Conservation (phyloP, 2,797 vertebrate genomes). For the Spondyliosoma cantharus region DNA sequence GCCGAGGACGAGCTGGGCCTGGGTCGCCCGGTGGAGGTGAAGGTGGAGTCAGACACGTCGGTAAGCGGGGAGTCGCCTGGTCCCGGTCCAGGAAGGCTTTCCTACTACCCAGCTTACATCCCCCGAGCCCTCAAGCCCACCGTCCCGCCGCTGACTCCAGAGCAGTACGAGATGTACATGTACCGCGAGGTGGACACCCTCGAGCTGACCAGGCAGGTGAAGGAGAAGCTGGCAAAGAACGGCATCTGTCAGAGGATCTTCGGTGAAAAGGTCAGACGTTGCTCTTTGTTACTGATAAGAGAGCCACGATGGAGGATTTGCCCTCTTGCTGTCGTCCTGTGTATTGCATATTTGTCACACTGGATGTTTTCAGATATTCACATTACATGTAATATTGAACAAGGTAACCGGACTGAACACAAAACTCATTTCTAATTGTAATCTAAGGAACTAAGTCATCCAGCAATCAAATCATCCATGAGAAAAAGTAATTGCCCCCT, state of each 20-base stretch:
- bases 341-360: not conserved
- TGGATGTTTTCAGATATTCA: slow-evolving; percentile 22
- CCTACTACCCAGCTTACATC: slow-evolving; percentile 92
- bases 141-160: slow-evolving; percentile 94
- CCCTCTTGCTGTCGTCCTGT: not conserved
- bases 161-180: slow-evolving; percentile 99
- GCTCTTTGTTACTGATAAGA: not conserved
- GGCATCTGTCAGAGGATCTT: slow-evolving; percentile 99
- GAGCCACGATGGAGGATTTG: not conserved
- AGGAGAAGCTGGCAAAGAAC: slow-evolving; percentile 98
- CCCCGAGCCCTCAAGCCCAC: slow-evolving; percentile 95
- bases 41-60: slow-evolving; percentile 86
- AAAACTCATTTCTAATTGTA: slow-evolving; percentile 22
- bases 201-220: slow-evolving; percentile 97
- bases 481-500: slow-evolving; percentile 25
- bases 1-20: slow-evolving; percentile 86
- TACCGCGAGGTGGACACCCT: slow-evolving; percentile 98
- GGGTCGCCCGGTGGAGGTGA: slow-evolving; percentile 86
- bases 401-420: slow-evolving; percentile 12
- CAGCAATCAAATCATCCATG: slow-evolving; percentile 20
- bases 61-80: slow-evolving; percentile 77
- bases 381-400: not conserved
- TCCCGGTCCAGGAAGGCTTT: slow-evolving; percentile 81
- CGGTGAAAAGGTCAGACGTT: slow-evolving; percentile 92
- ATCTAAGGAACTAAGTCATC: not conserved